phyloP scores from a whole-genome alignment of 1,140 invertebrate species.

The Ceratoteleas bidentatus region DNA sequence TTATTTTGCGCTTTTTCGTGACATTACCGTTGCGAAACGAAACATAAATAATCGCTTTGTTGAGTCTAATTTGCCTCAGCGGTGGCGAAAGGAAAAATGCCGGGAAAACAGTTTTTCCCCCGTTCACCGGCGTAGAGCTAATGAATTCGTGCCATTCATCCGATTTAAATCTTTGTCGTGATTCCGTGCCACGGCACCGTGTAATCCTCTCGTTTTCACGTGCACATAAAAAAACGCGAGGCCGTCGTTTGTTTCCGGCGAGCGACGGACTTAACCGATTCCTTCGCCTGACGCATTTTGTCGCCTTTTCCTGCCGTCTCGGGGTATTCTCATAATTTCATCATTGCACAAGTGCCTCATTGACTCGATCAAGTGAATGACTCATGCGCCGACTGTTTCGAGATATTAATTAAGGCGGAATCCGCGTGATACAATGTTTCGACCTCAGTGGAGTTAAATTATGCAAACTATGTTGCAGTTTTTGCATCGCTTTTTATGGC shows the following conservation, averaged over 20 bases:
- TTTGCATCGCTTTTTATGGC: background rate
- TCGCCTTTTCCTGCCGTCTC: constrained; percentile 9
- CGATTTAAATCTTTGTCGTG: constrained; percentile 35
- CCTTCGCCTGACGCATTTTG: constrained; percentile 8
- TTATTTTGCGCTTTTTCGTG: too few relatives aligned
- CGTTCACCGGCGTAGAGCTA: constrained; percentile 10
- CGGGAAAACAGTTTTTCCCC: constrained; percentile 21
- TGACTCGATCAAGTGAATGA: constrained; percentile 71
- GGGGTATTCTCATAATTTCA: constrained; percentile 41
- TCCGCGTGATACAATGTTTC: constrained; percentile 11
- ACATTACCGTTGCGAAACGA: constrained; percentile 1
- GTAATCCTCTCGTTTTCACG: constrained; percentile 21
- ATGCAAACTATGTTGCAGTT: background rate
- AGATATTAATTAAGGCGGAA: constrained; percentile 67
- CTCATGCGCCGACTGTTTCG: constrained; percentile 59
- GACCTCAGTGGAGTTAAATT: constrained; percentile 7
- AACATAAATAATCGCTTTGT: constrained; percentile 26
- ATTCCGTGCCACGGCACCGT: constrained; percentile 3
- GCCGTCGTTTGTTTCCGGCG: background rate
- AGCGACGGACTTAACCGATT: constrained; percentile 2
- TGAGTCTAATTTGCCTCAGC: constrained; percentile 14
- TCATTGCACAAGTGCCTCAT: constrained; percentile 68
- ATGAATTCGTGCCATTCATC: constrained; percentile 41
- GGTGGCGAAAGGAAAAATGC: constrained; percentile 25
- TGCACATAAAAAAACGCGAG: constrained; percentile 13